phyloP scores from a whole-genome alignment of 1,140 invertebrate genomes.

The Microvelia longipes region DNA sequence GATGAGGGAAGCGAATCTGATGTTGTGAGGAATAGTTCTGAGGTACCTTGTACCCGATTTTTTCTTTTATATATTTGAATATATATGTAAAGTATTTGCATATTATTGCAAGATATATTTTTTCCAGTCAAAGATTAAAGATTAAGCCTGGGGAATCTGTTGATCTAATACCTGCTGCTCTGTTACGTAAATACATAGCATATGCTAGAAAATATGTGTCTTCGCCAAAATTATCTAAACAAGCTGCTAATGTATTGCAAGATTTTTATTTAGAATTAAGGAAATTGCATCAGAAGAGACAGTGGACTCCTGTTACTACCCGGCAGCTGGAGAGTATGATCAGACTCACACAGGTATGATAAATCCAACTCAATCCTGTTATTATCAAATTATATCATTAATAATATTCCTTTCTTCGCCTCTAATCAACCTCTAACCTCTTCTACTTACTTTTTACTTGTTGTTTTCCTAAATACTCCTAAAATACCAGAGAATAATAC shows the following conservation, averaged over 20 bases:
- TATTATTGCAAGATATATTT: too few relatives aligned
- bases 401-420: neutral
- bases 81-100: too few relatives aligned
- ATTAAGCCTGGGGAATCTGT: conserved; percentile 40
- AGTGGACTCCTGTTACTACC: conserved; percentile 57
- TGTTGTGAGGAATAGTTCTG: too few relatives aligned
- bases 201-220: conserved; percentile 78
- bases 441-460: neutral
- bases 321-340: conserved; percentile 79
- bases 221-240: conserved; percentile 51
- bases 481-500: too few relatives aligned
- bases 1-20: too few relatives aligned
- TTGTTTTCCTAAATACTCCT: too few relatives aligned
- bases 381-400: neutral
- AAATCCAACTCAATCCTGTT: neutral
- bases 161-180: conserved; percentile 52
- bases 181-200: conserved; percentile 78
- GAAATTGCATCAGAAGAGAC: conserved; percentile 41
- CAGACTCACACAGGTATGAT: conserved; percentile 61
- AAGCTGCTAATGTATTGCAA: conserved; percentile 52
- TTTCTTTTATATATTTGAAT: too few relatives aligned
- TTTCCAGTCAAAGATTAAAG: conserved; percentile 48
- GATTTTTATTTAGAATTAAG: conserved; percentile 71
- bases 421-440: neutral
- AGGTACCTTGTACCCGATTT: too few relatives aligned